These are phyloP conservation scores for Deilephila porcellus DNA, from an alignment of 2,888 invertebrate genomes.

Conservation along the genomic window DNA sequence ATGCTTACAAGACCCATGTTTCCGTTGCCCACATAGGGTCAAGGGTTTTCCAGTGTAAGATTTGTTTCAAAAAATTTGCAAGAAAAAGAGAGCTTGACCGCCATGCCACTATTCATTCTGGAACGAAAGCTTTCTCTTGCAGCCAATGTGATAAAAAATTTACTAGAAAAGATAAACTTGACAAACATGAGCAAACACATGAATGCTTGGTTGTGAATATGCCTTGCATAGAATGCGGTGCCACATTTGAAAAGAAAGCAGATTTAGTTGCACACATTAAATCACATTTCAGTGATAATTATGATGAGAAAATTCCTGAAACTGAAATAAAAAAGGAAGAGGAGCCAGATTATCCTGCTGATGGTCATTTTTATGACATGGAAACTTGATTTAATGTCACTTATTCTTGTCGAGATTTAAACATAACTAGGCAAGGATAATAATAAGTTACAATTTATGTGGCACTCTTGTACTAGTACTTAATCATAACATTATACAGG, in stretches of 20 bases:
- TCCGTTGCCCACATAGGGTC: slow-evolving; percentile 80
- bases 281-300: slow-evolving; percentile 82
- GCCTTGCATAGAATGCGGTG: slow-evolving; percentile 86
- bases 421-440: not conserved
- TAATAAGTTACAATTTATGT: not conserved
- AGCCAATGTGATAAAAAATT: slow-evolving; percentile 87
- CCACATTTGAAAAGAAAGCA: slow-evolving; percentile 85
- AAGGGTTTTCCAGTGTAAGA: slow-evolving; percentile 86
- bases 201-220: slow-evolving; percentile 85
- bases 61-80: slow-evolving; percentile 88
- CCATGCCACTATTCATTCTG: slow-evolving; percentile 88
- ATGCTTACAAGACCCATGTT: slow-evolving; percentile 82
- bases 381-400: slow-evolving; percentile 63
- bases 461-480: slow-evolving; percentile 18
- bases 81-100: slow-evolving; percentile 89
- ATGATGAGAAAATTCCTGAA: slow-evolving; percentile 70
- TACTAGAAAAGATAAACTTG: slow-evolving; percentile 88
- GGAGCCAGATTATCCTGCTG: slow-evolving; percentile 65
- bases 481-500: slow-evolving; percentile 18
- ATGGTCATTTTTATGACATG: slow-evolving; percentile 75
- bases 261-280: slow-evolving; percentile 85
- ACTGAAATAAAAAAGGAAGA: slow-evolving; percentile 74
- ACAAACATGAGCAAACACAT: slow-evolving; percentile 87
- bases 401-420: slow-evolving; percentile 13
- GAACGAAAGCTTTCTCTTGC: slow-evolving; percentile 88